A percentile compares a stretch with the other conserved stretches of the same genome.
These are phyloP conservation scores for Synergus laeviventris DNA, from an alignment of 2,888 invertebrate genomes.

Conservation along the genomic window DNA sequence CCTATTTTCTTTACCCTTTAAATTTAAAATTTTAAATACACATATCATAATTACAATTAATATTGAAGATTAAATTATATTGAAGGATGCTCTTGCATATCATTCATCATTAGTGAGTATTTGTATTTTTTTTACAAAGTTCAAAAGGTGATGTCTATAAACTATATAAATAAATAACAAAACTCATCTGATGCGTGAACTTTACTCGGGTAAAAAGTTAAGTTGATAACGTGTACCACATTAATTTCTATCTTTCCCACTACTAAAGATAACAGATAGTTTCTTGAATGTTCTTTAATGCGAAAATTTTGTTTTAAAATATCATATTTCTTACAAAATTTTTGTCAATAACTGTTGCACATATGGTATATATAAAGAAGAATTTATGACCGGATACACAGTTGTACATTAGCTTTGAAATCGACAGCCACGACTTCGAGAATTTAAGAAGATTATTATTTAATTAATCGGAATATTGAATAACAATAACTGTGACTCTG, in stretches of 20 bases:
- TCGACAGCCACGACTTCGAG: neutral
- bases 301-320: neutral
- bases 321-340: neutral
- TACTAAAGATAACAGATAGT: neutral
- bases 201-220: constrained; percentile 11
- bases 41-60: too few relatives aligned
- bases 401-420: neutral
- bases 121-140: neutral
- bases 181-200: neutral
- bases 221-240: neutral
- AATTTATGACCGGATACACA: neutral
- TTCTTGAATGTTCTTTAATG: neutral
- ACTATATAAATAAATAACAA: neutral
- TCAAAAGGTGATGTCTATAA: neutral
- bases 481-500: neutral
- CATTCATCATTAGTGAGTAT: too few relatives aligned
- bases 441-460: neutral
- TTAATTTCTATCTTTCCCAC: neutral
- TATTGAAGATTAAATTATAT: too few relatives aligned
- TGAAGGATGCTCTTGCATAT: too few relatives aligned
- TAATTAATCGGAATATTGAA: neutral
- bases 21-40: too few relatives aligned
- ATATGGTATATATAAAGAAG: constrained; percentile 25
- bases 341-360: neutral
- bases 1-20: neutral